Evolutionary conservation across 2,888 invertebrate species (phyloP), one percentile per base, ranked within the genome.

Genomic region (Phaedon cochleariae): DNA sequence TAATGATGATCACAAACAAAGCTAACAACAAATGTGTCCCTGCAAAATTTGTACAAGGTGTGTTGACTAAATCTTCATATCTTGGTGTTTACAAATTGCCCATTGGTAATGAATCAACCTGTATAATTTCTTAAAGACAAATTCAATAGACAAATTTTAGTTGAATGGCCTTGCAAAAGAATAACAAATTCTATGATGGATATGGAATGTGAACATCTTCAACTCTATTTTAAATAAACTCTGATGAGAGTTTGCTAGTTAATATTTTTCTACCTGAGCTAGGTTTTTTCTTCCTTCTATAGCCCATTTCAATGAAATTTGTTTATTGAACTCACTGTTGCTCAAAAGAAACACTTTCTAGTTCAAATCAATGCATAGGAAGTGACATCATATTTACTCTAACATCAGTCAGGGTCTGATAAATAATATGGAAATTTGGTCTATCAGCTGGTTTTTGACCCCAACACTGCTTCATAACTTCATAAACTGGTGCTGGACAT

Each of bases 401-500:
- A 65, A 84, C 80, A 62, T 79, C 80, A 20, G 77, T 77, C 31
- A 95, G 85, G 63, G 92, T 90, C 77, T 93, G 92, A 80, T 92
- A 90, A 77, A 95, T 92, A 64, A 89, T 87, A 76, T 91, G 88
- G 83, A 98, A 98, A 77, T 92, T 90, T 9, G 97, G 97, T 67
- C 97, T 88, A 76, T 92, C 91, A 68, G 88, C 86, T 0, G 97
- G 94, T 80, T 94, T 93, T 75, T 91, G 89, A 78, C 92, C 92
- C 96, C 97, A 98, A 84, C 97, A 97, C 74, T 91, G 90, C 79
- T 92, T 92, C 97, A 98, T 97, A 49, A 98, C 85, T 67, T 96
- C 93, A 84, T 97, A 97, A 31, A 96, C 89, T 70, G 91, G 89
- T 29, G 90, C 85, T 0, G 95, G 95, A 48, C 95, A 96, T 79